Percentiles rank a stretch among this genome's conserved stretches.
phyloP scores from a whole-genome alignment of 2,113 vertebrate species.

The Gnathonemus longibarbis region DNA sequence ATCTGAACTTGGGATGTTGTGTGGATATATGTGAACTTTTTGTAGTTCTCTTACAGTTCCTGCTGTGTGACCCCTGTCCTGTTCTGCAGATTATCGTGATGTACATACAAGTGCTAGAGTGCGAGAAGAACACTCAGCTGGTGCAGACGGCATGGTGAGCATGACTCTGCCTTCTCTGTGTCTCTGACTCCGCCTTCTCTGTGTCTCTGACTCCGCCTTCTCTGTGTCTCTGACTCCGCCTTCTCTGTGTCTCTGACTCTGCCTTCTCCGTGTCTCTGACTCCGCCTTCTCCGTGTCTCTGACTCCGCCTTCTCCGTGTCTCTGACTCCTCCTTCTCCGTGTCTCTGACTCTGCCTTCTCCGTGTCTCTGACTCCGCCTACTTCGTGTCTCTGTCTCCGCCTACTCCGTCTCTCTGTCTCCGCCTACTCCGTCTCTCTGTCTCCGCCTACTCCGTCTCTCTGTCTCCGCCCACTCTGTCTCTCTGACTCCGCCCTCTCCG shows the following conservation, averaged over 20 bases:
- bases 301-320: no score
- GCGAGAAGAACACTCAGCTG: constrained; percentile 77
- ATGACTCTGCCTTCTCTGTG: background rate
- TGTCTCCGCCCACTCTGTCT: background rate
- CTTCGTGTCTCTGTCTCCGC: background rate
- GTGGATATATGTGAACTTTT: background rate
- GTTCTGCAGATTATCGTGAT: constrained; percentile 83
- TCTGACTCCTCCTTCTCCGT: no score
- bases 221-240: background rate
- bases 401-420: background rate
- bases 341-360: no score
- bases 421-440: background rate
- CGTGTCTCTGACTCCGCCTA: background rate
- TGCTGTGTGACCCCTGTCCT: background rate
- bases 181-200: background rate
- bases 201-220: no score
- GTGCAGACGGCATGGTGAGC: constrained; percentile 85
- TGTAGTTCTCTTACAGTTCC: background rate
- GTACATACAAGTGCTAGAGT: constrained; percentile 86
- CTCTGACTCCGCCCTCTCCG: background rate
- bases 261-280: background rate
- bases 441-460: background rate
- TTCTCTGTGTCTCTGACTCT: background rate
- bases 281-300: background rate
- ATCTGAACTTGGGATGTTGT: background rate